phyloP scores from a whole-genome alignment of 2,888 invertebrate species.

The Eristalis tenax region DNA sequence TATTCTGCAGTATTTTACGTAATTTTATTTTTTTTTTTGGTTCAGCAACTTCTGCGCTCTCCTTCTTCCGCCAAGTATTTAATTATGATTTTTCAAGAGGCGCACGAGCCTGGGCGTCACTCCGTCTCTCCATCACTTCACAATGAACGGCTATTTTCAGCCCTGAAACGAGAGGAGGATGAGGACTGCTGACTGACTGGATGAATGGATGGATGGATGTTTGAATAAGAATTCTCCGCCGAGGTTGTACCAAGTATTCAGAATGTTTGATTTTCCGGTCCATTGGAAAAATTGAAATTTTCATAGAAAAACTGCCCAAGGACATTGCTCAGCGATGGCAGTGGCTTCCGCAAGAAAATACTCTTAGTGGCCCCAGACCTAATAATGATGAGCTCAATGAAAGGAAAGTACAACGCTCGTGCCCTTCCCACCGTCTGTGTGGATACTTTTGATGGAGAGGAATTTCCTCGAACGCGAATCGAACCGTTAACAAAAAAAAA shows the following conservation, averaged over 20 bases:
- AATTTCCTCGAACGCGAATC: slow-evolving; percentile 28
- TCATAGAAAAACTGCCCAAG: slow-evolving; percentile 19
- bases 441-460: slow-evolving; percentile 34
- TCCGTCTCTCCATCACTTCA: background rate
- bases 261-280: slow-evolving; percentile 68
- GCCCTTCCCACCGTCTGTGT: background rate
- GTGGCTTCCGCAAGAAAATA: slow-evolving; percentile 36
- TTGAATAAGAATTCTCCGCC: slow-evolving; percentile 43
- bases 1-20: background rate
- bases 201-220: background rate
- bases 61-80: slow-evolving; percentile 41
- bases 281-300: slow-evolving; percentile 64
- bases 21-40: background rate
- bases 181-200: no score
- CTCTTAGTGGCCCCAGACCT: slow-evolving; percentile 30
- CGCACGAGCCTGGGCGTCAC: background rate
- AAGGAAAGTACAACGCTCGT: slow-evolving; percentile 37
- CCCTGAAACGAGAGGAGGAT: background rate
- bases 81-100: slow-evolving; percentile 51
- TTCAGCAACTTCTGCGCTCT: background rate
- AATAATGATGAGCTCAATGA: slow-evolving; percentile 60
- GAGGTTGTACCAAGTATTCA: slow-evolving; percentile 22
- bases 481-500: slow-evolving; percentile 30
- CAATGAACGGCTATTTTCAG: background rate
- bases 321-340: slow-evolving; percentile 21